Conservation (phyloP, 2,888 invertebrate species). For the Philhelius pedissequus region DNA sequence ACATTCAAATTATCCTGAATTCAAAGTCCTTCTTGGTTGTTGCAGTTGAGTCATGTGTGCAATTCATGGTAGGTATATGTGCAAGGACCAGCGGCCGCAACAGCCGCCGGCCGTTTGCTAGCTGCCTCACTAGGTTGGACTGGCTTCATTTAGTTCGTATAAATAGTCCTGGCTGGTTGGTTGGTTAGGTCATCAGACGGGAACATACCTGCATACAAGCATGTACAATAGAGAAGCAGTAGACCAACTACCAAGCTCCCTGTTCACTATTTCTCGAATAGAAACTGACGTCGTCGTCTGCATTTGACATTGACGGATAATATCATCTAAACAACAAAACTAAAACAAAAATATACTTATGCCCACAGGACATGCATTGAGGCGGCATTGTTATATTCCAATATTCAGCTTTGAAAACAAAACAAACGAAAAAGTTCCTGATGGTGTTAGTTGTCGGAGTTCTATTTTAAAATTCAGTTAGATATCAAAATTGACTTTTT, state of each 20-base stretch:
- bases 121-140: background rate
- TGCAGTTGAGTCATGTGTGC: background rate
- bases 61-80: background rate
- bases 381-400: slow-evolving; percentile 34
- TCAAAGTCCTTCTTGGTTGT: background rate
- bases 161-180: background rate
- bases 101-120: background rate
- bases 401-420: background rate
- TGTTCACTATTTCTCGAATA: slow-evolving; percentile 29
- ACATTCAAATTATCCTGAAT: slow-evolving; percentile 11
- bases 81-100: background rate
- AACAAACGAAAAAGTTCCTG: background rate
- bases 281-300: slow-evolving; percentile 50
- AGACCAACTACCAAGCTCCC: background rate
- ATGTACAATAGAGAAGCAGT: background rate
- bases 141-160: background rate
- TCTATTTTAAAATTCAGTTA: slow-evolving; percentile 50
- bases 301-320: slow-evolving; percentile 65
- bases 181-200: slow-evolving; percentile 2
- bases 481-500: slow-evolving; percentile 54
- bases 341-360: slow-evolving; percentile 1
- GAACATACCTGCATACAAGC: background rate
- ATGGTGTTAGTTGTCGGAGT: slow-evolving; percentile 16
- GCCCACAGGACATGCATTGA: slow-evolving; percentile 30
- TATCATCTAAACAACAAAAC: slow-evolving; percentile 25